Conservation (phyloP, 2,113 vertebrate genomes). For the Archocentrus centrarchus region DNA sequence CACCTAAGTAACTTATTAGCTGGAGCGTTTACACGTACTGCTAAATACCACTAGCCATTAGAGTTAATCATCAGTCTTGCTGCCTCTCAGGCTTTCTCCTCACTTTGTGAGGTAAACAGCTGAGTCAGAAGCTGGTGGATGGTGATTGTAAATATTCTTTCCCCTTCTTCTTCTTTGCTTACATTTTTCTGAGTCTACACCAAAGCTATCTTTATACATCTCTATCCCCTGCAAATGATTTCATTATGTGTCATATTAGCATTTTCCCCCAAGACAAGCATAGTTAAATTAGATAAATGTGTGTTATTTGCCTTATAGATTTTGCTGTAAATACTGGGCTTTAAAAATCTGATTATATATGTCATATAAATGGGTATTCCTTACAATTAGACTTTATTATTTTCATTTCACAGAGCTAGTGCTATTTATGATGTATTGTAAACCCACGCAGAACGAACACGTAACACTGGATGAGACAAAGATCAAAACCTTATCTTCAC, state of each 20-base stretch:
- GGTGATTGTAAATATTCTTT: not conserved
- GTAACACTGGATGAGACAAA: not conserved
- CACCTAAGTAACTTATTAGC: constrained; percentile 34
- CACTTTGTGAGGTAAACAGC: constrained; percentile 44
- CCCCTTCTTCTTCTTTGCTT: not conserved
- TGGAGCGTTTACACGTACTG: constrained; percentile 28
- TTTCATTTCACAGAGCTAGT: not conserved
- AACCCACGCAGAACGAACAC: not conserved
- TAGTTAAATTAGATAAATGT: not conserved
- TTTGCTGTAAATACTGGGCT: not conserved
- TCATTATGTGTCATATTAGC: not conserved
- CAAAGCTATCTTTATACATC: not conserved
- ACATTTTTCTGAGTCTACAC: not conserved
- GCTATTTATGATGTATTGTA: not conserved
- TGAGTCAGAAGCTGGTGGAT: not conserved
- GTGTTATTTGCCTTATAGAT: not conserved
- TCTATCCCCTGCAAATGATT: not conserved
- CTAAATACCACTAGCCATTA: constrained; percentile 18
- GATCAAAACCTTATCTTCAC: not conserved
- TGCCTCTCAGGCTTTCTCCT: not conserved
- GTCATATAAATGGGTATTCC: not conserved
- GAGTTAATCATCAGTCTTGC: constrained; percentile 45
- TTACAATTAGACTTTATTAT: not conserved
- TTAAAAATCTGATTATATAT: not conserved
- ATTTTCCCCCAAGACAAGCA: not conserved